phyloP scores from a whole-genome alignment of 2,888 invertebrate genomes.

The Oscheius myriophilus region DNA sequence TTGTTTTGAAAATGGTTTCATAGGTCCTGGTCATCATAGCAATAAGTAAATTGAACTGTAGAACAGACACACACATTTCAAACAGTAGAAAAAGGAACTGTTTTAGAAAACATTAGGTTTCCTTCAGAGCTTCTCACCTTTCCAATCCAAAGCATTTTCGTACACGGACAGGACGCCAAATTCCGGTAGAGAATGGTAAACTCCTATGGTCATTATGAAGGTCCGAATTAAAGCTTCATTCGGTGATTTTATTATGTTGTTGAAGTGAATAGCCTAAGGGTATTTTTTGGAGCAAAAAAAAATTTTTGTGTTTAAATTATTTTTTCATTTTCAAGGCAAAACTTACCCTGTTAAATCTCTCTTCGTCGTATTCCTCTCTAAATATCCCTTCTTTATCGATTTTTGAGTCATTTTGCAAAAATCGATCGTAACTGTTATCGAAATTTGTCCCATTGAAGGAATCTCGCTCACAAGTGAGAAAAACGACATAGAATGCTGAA shows the following conservation, averaged over 20 bases:
- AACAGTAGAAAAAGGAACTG: slow-evolving; percentile 82
- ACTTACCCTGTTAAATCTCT: slow-evolving; percentile 13
- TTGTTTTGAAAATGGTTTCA: slow-evolving; percentile 93
- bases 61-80: slow-evolving; percentile 93
- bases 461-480: slow-evolving; percentile 78
- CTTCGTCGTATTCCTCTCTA: slow-evolving; percentile 1
- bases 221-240: slow-evolving; percentile 79
- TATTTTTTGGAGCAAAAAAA: too few relatives aligned
- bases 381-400: too few relatives aligned
- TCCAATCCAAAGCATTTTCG: slow-evolving; percentile 49
- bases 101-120: neutral
- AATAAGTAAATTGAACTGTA: slow-evolving; percentile 96
- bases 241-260: slow-evolving; percentile 44
- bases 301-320: neutral
- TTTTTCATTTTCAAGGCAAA: neutral
- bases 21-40: slow-evolving; percentile 99
- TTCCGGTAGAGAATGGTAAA: slow-evolving; percentile 57
- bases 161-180: slow-evolving; percentile 53
- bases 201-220: slow-evolving; percentile 95
- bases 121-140: slow-evolving; percentile 30
- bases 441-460: too few relatives aligned
- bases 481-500: slow-evolving; percentile 83
- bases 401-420: too few relatives aligned
- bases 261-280: slow-evolving; percentile 32
- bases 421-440: too few relatives aligned